A percentile compares a stretch with the other conserved stretches of the same genome.
Conservation (phyloP, 2,888 invertebrate genomes). For the Erebia epiphron region DNA sequence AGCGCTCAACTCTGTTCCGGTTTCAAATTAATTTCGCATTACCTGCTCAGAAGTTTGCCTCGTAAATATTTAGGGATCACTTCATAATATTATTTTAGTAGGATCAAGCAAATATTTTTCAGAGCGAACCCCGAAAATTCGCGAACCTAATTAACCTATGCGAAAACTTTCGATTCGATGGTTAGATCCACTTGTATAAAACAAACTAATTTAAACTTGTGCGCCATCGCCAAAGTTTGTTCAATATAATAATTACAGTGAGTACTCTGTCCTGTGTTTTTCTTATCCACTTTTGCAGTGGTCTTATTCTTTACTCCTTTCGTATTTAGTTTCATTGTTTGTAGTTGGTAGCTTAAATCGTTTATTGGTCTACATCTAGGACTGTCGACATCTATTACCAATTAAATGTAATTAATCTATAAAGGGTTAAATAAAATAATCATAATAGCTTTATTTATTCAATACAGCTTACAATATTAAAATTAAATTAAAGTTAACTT, state of each 20-base stretch:
- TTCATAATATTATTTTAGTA: conserved; percentile 41
- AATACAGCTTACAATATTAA: too few relatives aligned
- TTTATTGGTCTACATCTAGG: too few relatives aligned
- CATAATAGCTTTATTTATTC: too few relatives aligned
- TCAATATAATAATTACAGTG: conserved; percentile 34
- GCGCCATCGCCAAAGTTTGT: conserved; percentile 34
- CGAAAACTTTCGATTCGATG: conserved; percentile 49
- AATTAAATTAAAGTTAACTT: too few relatives aligned
- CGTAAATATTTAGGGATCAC: conserved; percentile 39
- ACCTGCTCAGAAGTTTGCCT: conserved; percentile 36
- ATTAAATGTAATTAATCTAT: too few relatives aligned
- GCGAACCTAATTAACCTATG: conserved; percentile 49
- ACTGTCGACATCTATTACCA: too few relatives aligned
- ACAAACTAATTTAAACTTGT: conserved; percentile 50
- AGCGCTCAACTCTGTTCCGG: conserved; percentile 19
- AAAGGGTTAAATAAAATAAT: too few relatives aligned
- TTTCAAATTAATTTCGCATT: conserved; percentile 38
- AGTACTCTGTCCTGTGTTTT: conserved; percentile 17
- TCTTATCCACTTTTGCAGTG: conserved; percentile 18
- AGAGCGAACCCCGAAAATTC: conserved; percentile 40
- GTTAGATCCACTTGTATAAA: conserved; percentile 43
- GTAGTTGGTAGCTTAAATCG: too few relatives aligned
- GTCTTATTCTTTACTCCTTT: neutral
- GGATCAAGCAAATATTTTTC: conserved; percentile 45
- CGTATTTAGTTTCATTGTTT: neutral